These are phyloP conservation scores for Cinara cedri DNA, from an alignment of 2,888 invertebrate genomes.

Conservation along the genomic window DNA sequence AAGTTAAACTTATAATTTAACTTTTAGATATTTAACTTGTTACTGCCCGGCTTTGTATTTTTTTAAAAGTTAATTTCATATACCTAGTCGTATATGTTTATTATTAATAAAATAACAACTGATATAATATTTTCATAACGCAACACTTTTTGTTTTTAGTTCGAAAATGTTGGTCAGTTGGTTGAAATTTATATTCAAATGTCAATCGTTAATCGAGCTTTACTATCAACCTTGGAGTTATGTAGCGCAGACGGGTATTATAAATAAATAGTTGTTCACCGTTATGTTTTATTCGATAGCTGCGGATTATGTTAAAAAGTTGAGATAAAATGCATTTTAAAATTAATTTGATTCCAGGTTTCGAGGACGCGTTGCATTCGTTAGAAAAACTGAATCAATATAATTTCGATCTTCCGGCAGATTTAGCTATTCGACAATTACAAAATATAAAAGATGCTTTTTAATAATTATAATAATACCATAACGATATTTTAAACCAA, in stretches of 20 bases:
- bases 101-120: background rate
- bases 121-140: background rate
- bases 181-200: constrained; percentile 91
- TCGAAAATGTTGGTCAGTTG: constrained; percentile 90
- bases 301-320: no score
- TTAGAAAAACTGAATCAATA: constrained; percentile 84
- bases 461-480: constrained; percentile 49
- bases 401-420: constrained; percentile 92
- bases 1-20: no score
- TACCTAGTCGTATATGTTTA: constrained; percentile 13
- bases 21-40: no score
- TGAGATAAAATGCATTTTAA: no score
- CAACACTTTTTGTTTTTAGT: constrained; percentile 66
- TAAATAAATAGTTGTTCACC: background rate
- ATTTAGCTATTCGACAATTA: constrained; percentile 94
- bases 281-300: no score
- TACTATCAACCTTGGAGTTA: constrained; percentile 94
- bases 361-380: constrained; percentile 91
- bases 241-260: constrained; percentile 80
- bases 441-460: constrained; percentile 97
- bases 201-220: constrained; percentile 76
- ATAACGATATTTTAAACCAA: background rate
- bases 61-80: no score
- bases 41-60: no score
- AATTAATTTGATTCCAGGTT: constrained; percentile 69